A percentile compares a stretch with the other conserved stretches of the same genome.
These are phyloP conservation scores for Coreoperca whiteheadi DNA, from an alignment of 2,113 vertebrate species.

Conservation along the genomic window DNA sequence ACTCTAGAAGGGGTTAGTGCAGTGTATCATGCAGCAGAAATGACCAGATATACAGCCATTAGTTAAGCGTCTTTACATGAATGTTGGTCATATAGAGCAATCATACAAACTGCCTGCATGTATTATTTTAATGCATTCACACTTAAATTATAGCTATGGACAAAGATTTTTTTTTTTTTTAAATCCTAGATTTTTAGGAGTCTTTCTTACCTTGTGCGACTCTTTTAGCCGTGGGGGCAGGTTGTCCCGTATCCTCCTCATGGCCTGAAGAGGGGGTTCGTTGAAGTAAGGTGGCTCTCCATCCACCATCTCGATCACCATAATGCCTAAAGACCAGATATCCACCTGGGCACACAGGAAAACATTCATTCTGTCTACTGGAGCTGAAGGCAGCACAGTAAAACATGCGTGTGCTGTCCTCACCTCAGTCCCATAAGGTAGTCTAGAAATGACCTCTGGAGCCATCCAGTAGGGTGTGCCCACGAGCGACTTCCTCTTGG, in stretches of 20 bases:
- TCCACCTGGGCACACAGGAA: slow-evolving; percentile 86
- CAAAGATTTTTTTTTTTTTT: background rate
- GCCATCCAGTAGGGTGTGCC: slow-evolving; percentile 99
- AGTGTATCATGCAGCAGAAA: background rate
- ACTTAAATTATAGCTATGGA: background rate
- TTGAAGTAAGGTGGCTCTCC: slow-evolving; percentile 99
- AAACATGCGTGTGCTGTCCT: slow-evolving; percentile 24
- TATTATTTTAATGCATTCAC: background rate
- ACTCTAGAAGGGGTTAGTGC: background rate
- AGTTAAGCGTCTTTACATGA: background rate
- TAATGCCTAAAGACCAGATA: slow-evolving; percentile 99
- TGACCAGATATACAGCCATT: background rate
- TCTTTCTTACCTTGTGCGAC: slow-evolving; percentile 89
- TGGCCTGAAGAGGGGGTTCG: slow-evolving; percentile 97
- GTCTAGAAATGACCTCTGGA: slow-evolving; percentile 96
- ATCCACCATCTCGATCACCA: slow-evolving; percentile 99
- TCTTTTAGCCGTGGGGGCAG: slow-evolving; percentile 95
- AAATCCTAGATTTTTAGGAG: background rate
- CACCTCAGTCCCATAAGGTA: slow-evolving; percentile 98
- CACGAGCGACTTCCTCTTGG: slow-evolving; percentile 96
- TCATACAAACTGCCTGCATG: background rate
- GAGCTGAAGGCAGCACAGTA: background rate
- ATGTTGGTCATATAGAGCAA: background rate
- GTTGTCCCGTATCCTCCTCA: slow-evolving; percentile 99
- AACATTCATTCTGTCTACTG: background rate